Percentiles rank a stretch among this genome's conserved stretches.
These are phyloP conservation scores for Liodrosophila aerea DNA, from an alignment of 2,888 invertebrate species.

Conservation along the genomic window DNA sequence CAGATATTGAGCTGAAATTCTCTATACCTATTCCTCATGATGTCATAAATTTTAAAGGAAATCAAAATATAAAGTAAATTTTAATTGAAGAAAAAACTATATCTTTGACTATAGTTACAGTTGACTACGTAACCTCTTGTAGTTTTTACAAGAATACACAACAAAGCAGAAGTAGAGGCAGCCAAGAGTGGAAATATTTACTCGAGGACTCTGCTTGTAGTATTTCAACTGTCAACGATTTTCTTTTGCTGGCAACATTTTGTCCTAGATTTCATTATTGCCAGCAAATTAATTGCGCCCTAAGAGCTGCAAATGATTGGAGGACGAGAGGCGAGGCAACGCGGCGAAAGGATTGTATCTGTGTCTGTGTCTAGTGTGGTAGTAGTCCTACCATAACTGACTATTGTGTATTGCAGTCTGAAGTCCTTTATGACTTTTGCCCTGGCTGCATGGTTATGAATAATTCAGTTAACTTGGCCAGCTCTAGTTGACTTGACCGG, in stretches of 20 bases:
- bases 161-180: slow-evolving; percentile 1
- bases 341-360: neutral
- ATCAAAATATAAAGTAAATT: no score
- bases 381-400: neutral
- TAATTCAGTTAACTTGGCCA: slow-evolving; percentile 56
- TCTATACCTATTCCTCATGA: no score
- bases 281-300: slow-evolving; percentile 72
- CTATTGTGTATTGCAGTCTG: neutral
- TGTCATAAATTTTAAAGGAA: no score
- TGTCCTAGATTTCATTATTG: slow-evolving; percentile 77
- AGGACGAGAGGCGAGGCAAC: slow-evolving; percentile 2
- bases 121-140: no score
- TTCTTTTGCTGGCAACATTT: slow-evolving; percentile 64
- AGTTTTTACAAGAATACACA: slow-evolving; percentile 12
- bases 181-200: slow-evolving; percentile 6
- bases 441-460: slow-evolving; percentile 37
- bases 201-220: slow-evolving; percentile 11
- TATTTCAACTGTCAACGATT: slow-evolving; percentile 66
- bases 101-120: no score
- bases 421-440: slow-evolving; percentile 17
- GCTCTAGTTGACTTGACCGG: slow-evolving; percentile 48
- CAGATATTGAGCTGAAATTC: no score
- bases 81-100: no score
- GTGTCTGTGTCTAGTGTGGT: neutral
- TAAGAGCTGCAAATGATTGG: slow-evolving; percentile 20